phyloP scores from a whole-genome alignment of 2,888 invertebrate genomes.

The Apodemia duryi region DNA sequence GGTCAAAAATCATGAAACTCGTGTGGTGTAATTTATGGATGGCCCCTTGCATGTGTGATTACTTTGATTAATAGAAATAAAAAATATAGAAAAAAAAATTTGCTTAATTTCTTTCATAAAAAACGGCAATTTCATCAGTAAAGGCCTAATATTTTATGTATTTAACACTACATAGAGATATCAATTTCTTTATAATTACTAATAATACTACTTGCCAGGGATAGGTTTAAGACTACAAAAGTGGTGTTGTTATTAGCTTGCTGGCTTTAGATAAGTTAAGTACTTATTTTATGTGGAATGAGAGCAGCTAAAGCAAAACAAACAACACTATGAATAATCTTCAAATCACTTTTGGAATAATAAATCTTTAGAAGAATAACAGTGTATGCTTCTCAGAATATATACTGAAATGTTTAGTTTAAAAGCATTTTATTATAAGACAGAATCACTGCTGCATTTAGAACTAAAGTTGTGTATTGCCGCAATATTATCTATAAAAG shows the following conservation, averaged over 20 bases:
- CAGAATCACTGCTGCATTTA: background rate
- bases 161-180: too few relatives aligned
- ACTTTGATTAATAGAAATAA: too few relatives aligned
- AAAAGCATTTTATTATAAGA: constrained; percentile 2
- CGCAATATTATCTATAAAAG: background rate
- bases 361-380: constrained; percentile 9
- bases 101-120: too few relatives aligned
- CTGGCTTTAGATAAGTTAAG: background rate
- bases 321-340: constrained; percentile 6
- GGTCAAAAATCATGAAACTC: too few relatives aligned
- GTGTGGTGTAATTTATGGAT: too few relatives aligned
- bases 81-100: too few relatives aligned
- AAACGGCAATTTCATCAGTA: too few relatives aligned
- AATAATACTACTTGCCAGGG: too few relatives aligned
- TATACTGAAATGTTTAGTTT: background rate
- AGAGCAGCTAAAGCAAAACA: constrained; percentile 1
- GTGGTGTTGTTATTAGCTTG: background rate
- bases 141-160: too few relatives aligned
- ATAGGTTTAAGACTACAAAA: too few relatives aligned
- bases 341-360: background rate
- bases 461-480: background rate
- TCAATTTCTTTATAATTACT: too few relatives aligned
- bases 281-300: background rate
- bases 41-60: too few relatives aligned
- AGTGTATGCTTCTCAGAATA: background rate